Evolutionary conservation across 2,888 invertebrate genomes (phyloP).

Genomic region (Capitulum mitella): DNA sequence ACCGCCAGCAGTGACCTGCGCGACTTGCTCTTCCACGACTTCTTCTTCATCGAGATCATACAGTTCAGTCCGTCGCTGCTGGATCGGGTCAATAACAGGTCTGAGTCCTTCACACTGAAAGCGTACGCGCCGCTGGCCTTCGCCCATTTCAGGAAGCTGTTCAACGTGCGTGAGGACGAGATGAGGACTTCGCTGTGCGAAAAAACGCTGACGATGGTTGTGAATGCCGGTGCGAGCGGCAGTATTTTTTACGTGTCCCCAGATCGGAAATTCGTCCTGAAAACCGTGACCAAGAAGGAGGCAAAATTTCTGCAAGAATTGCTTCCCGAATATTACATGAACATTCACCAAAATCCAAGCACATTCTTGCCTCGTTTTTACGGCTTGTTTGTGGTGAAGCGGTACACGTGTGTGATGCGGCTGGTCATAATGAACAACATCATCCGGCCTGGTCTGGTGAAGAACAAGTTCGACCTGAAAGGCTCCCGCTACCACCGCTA

Average conservation of each 20-base stretch:
- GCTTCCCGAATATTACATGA: conserved; percentile 52
- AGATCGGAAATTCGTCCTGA: conserved; percentile 52
- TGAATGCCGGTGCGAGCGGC: conserved; percentile 51
- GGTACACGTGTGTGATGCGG: conserved; percentile 37
- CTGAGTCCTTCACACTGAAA: conserved; percentile 49
- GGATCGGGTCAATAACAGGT: conserved; percentile 40
- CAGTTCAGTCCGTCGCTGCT: not conserved
- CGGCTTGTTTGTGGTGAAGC: conserved; percentile 47
- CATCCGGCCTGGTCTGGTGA: conserved; percentile 47
- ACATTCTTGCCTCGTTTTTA: conserved; percentile 53
- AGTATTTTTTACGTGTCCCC: conserved; percentile 49
- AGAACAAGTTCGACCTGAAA: conserved; percentile 51
- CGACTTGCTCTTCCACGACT: conserved; percentile 5
- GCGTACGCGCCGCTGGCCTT: conserved; percentile 52
- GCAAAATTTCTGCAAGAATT: conserved; percentile 50
- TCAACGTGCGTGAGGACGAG: conserved; percentile 49
- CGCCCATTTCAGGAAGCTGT: conserved; percentile 49
- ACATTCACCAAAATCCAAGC: conserved; percentile 51
- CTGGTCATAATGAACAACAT: conserved; percentile 53
- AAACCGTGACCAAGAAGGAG: conserved; percentile 52
- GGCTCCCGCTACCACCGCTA: conserved; percentile 39
- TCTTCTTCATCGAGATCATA: conserved; percentile 1
- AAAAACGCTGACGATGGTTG: conserved; percentile 47
- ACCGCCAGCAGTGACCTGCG: not conserved
- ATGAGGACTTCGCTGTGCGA: conserved; percentile 47